Conservation (phyloP, 2,113 vertebrate species). For the Noctilio leporinus region DNA sequence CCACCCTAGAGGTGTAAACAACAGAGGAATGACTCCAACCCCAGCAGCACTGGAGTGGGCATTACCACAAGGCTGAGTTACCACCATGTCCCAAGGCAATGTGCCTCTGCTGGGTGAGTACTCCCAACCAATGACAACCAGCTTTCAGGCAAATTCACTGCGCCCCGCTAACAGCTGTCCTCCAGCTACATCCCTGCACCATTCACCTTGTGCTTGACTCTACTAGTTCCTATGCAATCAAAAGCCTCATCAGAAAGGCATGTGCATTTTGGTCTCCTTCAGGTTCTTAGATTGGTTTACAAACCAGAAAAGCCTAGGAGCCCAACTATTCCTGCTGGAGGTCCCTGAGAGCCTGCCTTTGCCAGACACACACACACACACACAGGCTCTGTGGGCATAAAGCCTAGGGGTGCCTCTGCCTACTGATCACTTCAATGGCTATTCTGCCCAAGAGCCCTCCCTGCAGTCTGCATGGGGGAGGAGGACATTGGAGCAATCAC, state of each 20-base stretch:
- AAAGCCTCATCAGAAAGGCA: background rate
- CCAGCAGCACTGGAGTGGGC: background rate
- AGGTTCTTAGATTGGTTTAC: background rate
- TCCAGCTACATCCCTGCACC: background rate
- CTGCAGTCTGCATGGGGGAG: background rate
- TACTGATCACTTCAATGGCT: background rate
- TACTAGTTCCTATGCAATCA: background rate
- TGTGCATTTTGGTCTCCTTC: background rate
- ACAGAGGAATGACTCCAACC: background rate
- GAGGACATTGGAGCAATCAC: conserved; percentile 2
- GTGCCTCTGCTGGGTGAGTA: background rate
- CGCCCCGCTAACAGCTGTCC: background rate
- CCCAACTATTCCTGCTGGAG: background rate
- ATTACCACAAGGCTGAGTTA: background rate
- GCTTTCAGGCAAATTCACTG: background rate
- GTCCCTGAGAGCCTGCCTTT: background rate
- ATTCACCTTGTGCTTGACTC: background rate
- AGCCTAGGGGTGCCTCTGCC: background rate
- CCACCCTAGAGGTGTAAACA: background rate
- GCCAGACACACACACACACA: background rate
- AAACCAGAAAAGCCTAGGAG: background rate
- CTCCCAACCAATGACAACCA: background rate
- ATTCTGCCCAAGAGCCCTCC: background rate
- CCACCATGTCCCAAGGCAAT: background rate
- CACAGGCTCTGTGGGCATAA: fast-evolving